phyloP scores from a whole-genome alignment of 1,140 invertebrate species.

The Gryllus bimaculatus region DNA sequence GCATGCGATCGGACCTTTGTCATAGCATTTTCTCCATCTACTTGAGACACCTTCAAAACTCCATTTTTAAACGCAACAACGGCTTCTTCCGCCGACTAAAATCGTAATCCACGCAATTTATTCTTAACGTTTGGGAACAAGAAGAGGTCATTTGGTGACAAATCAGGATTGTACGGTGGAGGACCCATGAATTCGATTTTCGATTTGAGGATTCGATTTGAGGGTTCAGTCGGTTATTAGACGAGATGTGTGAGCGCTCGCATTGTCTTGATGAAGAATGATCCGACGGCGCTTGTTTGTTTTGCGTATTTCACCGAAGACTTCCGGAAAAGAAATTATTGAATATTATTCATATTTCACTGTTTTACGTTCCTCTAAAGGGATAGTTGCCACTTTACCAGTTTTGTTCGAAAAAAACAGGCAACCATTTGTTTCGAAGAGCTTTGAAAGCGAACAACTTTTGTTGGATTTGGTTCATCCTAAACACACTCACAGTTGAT shows the following conservation, averaged over 20 bases:
- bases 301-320: neutral
- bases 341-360: neutral
- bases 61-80: neutral
- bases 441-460: neutral
- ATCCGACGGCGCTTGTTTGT: neutral
- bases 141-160: slow-evolving; percentile 28
- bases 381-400: neutral
- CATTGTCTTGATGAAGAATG: slow-evolving; percentile 28
- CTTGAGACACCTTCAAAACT: neutral
- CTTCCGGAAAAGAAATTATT: neutral
- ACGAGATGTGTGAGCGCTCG: slow-evolving; percentile 23
- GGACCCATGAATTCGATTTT: slow-evolving; percentile 27
- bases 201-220: no score
- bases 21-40: neutral
- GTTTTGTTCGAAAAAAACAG: neutral
- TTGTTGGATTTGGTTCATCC: neutral
- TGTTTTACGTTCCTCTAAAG: neutral
- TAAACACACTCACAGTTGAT: neutral
- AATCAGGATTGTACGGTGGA: slow-evolving; percentile 31
- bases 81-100: neutral
- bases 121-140: neutral
- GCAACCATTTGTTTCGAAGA: neutral
- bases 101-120: neutral
- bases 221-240: slow-evolving; percentile 25
- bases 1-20: neutral